Percentiles rank a stretch among this genome's conserved stretches.
These are phyloP conservation scores for Sisyra terminalis DNA, from an alignment of 2,888 invertebrate genomes.

Conservation along the genomic window DNA sequence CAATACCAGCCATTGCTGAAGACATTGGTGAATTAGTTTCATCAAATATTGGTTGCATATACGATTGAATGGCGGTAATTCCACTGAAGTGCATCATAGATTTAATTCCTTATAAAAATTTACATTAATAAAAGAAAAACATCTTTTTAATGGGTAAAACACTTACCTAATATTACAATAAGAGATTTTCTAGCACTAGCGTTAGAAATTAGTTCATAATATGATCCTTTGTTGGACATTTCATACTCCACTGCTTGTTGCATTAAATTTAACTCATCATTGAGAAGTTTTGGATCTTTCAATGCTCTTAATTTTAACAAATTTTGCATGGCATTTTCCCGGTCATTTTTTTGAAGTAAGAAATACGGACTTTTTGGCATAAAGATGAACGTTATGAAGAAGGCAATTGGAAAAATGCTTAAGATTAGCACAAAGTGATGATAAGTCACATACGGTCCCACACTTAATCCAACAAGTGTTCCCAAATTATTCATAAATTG, in stretches of 20 bases:
- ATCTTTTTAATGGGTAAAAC: no score
- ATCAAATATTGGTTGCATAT: conserved; percentile 44
- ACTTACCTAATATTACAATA: conserved; percentile 24
- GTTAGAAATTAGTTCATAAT: conserved; percentile 33
- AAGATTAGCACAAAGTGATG: no score
- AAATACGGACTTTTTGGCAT: no score
- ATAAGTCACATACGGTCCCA: no score
- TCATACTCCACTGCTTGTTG: conserved; percentile 12
- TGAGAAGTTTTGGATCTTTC: conserved; percentile 14
- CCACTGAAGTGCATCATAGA: conserved; percentile 35
- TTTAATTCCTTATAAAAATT: conserved; percentile 30
- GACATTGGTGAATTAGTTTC: conserved; percentile 26
- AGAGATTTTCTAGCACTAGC: conserved; percentile 42
- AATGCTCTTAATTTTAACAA: no score
- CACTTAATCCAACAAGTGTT: no score
- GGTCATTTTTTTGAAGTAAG: no score
- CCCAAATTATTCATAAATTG: no score
- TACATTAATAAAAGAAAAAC: no score
- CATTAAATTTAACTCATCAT: conserved; percentile 19
- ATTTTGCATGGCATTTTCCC: no score
- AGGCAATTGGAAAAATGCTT: no score
- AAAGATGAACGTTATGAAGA: no score
- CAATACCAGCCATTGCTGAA: conserved; percentile 37
- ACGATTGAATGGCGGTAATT: conserved; percentile 40
- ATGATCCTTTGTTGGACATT: conserved; percentile 31